Conservation (phyloP, 2,797 vertebrate species). For the Chromobotia macracanthus region DNA sequence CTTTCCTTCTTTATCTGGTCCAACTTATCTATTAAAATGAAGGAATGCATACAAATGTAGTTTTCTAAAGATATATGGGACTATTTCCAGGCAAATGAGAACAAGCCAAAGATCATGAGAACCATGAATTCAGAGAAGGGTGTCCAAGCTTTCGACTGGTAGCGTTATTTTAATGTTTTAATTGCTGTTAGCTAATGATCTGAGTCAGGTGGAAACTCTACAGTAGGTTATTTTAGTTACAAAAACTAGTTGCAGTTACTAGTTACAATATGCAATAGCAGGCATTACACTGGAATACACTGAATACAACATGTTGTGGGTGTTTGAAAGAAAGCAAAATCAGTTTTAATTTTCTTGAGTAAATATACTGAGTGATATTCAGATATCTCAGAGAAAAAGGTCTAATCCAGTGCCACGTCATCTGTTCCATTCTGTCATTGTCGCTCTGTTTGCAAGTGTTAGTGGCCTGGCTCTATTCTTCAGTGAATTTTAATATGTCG, state of each 20-base stretch:
- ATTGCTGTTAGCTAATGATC: constrained; percentile 5
- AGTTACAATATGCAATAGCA: not conserved
- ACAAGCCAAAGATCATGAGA: too few relatives aligned
- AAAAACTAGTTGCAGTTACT: not conserved
- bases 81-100: too few relatives aligned
- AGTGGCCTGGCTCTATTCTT: constrained; percentile 19
- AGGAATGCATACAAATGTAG: not conserved
- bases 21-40: too few relatives aligned
- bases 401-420: constrained; percentile 39
- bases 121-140: too few relatives aligned
- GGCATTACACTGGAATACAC: not conserved
- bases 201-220: not conserved
- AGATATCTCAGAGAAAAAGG: not conserved
- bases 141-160: too few relatives aligned
- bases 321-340: not conserved
- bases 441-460: constrained; percentile 43
- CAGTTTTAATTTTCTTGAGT: constrained; percentile 4
- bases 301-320: not conserved
- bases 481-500: not conserved
- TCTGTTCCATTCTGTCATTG: constrained; percentile 22
- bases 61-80: not conserved
- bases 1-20: too few relatives aligned
- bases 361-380: too few relatives aligned
- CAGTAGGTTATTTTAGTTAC: not conserved
- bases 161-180: too few relatives aligned